Evolutionary conservation across 1,140 invertebrate genomes (phyloP), one percentile per base, ranked within the genome.

Genomic region (Lithobius niger): DNA sequence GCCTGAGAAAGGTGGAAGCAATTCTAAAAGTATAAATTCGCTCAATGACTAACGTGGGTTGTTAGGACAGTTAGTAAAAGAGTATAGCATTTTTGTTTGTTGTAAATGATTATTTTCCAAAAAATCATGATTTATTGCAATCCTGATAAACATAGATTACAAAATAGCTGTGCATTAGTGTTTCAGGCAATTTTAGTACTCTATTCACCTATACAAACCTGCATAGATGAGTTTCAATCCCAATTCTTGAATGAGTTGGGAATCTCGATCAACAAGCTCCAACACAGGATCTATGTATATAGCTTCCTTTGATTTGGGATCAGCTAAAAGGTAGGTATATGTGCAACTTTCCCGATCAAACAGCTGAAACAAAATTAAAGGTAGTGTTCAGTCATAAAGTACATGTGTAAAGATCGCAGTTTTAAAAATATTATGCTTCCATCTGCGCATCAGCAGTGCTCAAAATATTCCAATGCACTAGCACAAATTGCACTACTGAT

Each of bases 201-300:
- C 31, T 6, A 10, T 10, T 10, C 31, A 36, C 31, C 16, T 45
- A 13, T 43, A 76, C 79, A 79, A 73, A 93, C 90, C 77, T 54
- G 84, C 90, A 79, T 86, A 96, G 68, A 84, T 82, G 3, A 97
- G 74, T 21, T 80, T 81, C 19, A 98, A 79, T 24, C 84, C 84
- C 16, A 98, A 72, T 61, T 98, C 86, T 28, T 82, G 75, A 1
- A 93, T 73, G 15, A 92, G 69, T 60, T 80, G 74, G 24, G 82
- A 77, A 76, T 94, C 90, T 62, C 90, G 76, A 54, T 90, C 79
- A 0, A 79, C 85, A 62, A 83, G 81, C 67, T 98, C 93, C 42
- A 95, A 65, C 1, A 99, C 96, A 0, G 96, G 96, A 75, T 99
- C 96, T 62, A 99, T 98, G 36, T 99, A 72, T 24, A 98, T 74